Evolutionary conservation across 2,797 vertebrate species (phyloP), one percentile per base, ranked within the genome.

Genomic region (Pangasius djambal): DNA sequence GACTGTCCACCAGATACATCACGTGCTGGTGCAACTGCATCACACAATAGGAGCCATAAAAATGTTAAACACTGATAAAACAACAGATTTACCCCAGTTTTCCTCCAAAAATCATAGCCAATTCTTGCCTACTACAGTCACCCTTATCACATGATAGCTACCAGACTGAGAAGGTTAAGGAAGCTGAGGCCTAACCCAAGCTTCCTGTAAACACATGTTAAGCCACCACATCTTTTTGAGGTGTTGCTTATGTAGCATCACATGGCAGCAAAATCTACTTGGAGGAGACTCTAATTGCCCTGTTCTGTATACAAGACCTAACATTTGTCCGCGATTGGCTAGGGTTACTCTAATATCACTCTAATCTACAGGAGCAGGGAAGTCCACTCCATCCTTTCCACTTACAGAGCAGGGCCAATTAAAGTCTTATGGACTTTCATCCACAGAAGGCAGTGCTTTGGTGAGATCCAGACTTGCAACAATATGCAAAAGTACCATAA

Each of bases 1-100:
- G 94, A 92, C 97, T 97, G 95, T 99, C 98, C 94, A 99, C 95
- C 13, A 99, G 95, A 92, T 98, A 99, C 0, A 96, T 93, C 90
- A 98, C 95, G 7, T 98, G 98, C 83, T 95, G 94, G 92, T 98
- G 98, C 65, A 98, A 91, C 98, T 99, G 92, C 28, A 87, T 61
- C 2, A 86, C 13, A 83, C 48, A 82, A 72, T 1, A 84, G 16
- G 15, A 67, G 40, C 6, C 59, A 67, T 9, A 50, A 65, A n/a
- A 44, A 61, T 37, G 13, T 79, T 57, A 79, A 59, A 37, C 20
- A 40, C 7, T 40, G 10, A 6, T 40, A 48, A 28, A 65, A 77
- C 12, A 83, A 40, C 5, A 40, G 31, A 82, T 37, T 63, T 61
- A 28, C 16, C 31, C 16, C 55, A 57, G 13, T 20, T 10, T 63